Evolutionary conservation across 1,140 invertebrate genomes (phyloP).

Genomic region (Ips typographus): DNA sequence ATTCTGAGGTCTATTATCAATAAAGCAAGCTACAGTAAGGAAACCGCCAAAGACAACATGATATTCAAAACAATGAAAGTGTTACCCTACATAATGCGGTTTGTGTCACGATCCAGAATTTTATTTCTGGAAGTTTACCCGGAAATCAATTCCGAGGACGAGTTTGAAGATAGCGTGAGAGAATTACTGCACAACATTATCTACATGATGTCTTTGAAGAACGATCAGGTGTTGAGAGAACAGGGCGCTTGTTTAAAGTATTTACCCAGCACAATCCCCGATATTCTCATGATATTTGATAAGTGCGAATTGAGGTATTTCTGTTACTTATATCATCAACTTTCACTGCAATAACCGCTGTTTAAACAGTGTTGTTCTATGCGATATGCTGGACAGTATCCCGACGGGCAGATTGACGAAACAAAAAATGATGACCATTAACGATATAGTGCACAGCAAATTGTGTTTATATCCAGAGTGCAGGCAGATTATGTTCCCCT

Average conservation of each 20-base stretch:
- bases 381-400: conserved; percentile 63
- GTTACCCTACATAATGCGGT: conserved; percentile 82
- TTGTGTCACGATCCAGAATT: conserved; percentile 79
- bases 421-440: conserved; percentile 84
- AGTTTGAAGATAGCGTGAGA: conserved; percentile 72
- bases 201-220: conserved; percentile 72
- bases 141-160: conserved; percentile 64
- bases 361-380: conserved; percentile 56
- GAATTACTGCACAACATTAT: conserved; percentile 74
- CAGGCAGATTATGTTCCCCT: conserved; percentile 71
- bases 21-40: conserved; percentile 49
- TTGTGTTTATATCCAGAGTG: conserved; percentile 72
- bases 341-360: conserved; percentile 2
- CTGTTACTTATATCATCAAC: not conserved
- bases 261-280: conserved; percentile 78
- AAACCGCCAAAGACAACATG: conserved; percentile 42
- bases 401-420: conserved; percentile 73
- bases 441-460: conserved; percentile 80
- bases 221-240: conserved; percentile 69
- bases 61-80: conserved; percentile 83
- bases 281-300: conserved; percentile 78
- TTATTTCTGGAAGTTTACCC: conserved; percentile 69
- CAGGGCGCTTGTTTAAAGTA: conserved; percentile 89
- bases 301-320: conserved; percentile 69
- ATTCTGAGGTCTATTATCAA: conserved; percentile 66